Conservation (phyloP, 2,797 vertebrate genomes). For the Ficedula albicollis region DNA sequence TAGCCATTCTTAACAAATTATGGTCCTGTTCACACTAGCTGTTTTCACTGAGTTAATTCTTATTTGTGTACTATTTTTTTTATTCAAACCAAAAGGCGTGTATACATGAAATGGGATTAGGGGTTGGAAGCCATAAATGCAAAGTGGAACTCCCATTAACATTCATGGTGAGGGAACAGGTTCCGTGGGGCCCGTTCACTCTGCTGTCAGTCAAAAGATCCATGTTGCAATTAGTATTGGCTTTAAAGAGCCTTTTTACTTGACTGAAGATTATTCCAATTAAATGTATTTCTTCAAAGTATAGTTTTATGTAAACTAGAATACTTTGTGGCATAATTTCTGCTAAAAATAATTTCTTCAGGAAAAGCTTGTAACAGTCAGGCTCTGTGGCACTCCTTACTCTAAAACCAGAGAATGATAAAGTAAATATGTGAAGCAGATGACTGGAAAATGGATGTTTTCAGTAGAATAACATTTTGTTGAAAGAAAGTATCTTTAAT, state of each 20-base stretch:
- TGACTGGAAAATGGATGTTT: not conserved
- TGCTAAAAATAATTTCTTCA: not conserved
- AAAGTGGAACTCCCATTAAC: not conserved
- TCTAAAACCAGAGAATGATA: not conserved
- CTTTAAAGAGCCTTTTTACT: not conserved
- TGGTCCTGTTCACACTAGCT: not conserved
- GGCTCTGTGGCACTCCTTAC: not conserved
- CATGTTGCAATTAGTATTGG: not conserved
- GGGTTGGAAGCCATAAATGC: not conserved
- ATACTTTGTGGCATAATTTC: not conserved
- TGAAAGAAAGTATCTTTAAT: not conserved
- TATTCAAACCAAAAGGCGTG: not conserved
- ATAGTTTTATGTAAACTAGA: not conserved
- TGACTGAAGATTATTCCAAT: not conserved
- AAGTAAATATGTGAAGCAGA: not conserved
- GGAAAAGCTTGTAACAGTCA: not conserved
- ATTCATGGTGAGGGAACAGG: not conserved
- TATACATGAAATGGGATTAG: not conserved
- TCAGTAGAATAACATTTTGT: not conserved
- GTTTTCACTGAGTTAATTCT: not conserved
- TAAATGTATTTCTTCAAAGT: not conserved
- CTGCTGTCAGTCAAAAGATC: not conserved
- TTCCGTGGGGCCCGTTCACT: not conserved
- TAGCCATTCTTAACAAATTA: not conserved
- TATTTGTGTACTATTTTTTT: not conserved